Base-by-base conservation (phyloP, 92 coral and sea anemone species). In the Anthopleura xanthogrammica region DNA sequence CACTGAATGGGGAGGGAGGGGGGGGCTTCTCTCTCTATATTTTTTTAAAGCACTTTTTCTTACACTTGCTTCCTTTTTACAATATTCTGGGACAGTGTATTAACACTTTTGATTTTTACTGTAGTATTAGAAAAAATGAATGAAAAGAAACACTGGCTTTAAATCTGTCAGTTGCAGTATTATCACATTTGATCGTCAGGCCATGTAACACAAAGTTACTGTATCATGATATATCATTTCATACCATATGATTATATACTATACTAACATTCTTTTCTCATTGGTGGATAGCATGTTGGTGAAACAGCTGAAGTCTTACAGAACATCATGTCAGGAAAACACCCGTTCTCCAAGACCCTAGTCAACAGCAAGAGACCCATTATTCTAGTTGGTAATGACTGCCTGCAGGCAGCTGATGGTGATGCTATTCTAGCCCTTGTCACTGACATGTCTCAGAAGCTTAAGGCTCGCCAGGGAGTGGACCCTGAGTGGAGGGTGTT, bases 401-500 rank as follows among this genome's bases (percentile, higher is more conserved):
- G 90, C 41, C 93, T 97, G 40, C 98, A 94, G 75, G 93, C 93
- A 56, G 89, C 90, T 76, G 97, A 94, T 81, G 98, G 95, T 65
- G 79, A 81, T 50, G 92, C 90, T 16, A 64, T 94, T 29, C 88
- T 90, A 50, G 90, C 89, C 62, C 82, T 90, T 55, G 90, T 91
- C 3, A 90, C 95, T 66, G 92, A 93, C 86, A 90, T 97, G 89
- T 94, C 99, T 43, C 87, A 92, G 46, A 97, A 92, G 84, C 83
- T 97, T 52, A 97, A 91, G 82, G 83, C 83, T 60, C 87, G 90
- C 2, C 78, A 90, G 79, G 82, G 85, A 43, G 92, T 83, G 60
- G 94, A 95, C 57, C 86, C 92, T 7, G 94, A 88, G 42, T 97
- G 99, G 99, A 92, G 95, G 65, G 95, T 93, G n/a, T 97, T 97